Evolutionary conservation across 2,888 invertebrate genomes (phyloP).

Genomic region (Zaprionus obscuricornis): DNA sequence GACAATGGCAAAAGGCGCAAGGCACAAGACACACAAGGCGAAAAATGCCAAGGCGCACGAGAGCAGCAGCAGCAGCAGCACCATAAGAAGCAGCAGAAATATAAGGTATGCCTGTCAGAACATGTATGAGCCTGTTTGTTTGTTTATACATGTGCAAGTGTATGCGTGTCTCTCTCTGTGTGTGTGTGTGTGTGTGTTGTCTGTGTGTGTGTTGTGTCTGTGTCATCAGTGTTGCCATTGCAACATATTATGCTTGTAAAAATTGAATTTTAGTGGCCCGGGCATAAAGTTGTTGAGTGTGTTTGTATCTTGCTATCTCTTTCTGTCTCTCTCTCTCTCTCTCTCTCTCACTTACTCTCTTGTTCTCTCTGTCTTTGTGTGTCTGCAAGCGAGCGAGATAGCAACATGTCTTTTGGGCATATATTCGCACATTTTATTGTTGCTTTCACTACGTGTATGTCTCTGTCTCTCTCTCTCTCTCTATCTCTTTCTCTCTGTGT

Average conservation of each 20-base stretch:
- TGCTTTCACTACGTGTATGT: constrained; percentile 21
- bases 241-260: constrained; percentile 76
- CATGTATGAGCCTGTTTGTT: no score
- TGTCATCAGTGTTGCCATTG: constrained; percentile 68
- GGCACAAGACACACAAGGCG: constrained; percentile 11
- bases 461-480: neutral
- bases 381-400: constrained; percentile 33
- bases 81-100: no score
- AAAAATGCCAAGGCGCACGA: constrained; percentile 1
- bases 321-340: no score
- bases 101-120: no score
- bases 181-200: constrained; percentile 21
- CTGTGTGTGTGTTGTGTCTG: constrained; percentile 23
- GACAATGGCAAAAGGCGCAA: constrained; percentile 29
- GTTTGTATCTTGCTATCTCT: constrained; percentile 10
- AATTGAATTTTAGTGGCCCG: constrained; percentile 73
- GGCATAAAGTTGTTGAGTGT: constrained; percentile 42
- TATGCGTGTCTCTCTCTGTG: constrained; percentile 7
- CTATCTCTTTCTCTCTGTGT: no score
- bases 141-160: constrained; percentile 3
- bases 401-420: constrained; percentile 60
- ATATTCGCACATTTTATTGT: constrained; percentile 68
- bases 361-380: neutral
- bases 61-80: constrained; percentile 16
- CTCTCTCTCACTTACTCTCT: no score